A percentile compares a stretch with the other conserved stretches of the same genome.
Conservation (phyloP, 2,113 vertebrate genomes). For the Hippoglossus stenolepis region DNA sequence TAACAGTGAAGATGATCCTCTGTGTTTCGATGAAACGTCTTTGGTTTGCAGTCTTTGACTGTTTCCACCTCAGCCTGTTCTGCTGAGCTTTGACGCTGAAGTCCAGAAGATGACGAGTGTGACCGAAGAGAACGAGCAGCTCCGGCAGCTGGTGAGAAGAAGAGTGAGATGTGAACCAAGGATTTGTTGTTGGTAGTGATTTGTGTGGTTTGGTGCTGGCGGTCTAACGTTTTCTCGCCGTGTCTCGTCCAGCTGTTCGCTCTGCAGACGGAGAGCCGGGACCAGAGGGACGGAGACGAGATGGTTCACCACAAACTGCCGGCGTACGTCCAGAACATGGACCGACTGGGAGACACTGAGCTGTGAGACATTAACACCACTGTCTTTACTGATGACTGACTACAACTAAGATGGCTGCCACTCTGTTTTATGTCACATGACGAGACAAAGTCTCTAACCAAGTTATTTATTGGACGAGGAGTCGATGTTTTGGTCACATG, state of each 20-base stretch:
- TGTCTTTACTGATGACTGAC: conserved; percentile 54
- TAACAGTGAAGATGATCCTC: too few species aligned
- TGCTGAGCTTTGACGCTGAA: conserved; percentile 94
- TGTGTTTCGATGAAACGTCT: not conserved
- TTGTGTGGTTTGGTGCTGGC: too few species aligned
- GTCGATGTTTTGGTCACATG: not conserved
- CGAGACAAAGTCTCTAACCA: not conserved
- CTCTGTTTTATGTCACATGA: not conserved
- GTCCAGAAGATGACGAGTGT: conserved; percentile 87
- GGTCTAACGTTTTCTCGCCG: not conserved
- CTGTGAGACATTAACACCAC: conserved; percentile 85
- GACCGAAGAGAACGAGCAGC: conserved; percentile 92
- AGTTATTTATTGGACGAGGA: not conserved
- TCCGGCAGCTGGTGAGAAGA: conserved; percentile 88
- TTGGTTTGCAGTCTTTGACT: conserved; percentile 59
- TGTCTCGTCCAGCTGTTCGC: conserved; percentile 87
- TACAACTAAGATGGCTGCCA: conserved; percentile 38
- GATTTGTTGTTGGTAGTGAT: not conserved
- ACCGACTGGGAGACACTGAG: conserved; percentile 96
- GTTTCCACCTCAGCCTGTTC: conserved; percentile 89
- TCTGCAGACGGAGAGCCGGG: conserved; percentile 88
- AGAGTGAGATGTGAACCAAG: too few species aligned
- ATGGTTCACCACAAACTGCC: conserved; percentile 91
- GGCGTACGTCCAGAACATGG: conserved; percentile 94
- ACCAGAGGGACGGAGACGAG: conserved; percentile 82